Conservation (phyloP, 1,140 invertebrate species). For the Drosophila trapezifrons region DNA sequence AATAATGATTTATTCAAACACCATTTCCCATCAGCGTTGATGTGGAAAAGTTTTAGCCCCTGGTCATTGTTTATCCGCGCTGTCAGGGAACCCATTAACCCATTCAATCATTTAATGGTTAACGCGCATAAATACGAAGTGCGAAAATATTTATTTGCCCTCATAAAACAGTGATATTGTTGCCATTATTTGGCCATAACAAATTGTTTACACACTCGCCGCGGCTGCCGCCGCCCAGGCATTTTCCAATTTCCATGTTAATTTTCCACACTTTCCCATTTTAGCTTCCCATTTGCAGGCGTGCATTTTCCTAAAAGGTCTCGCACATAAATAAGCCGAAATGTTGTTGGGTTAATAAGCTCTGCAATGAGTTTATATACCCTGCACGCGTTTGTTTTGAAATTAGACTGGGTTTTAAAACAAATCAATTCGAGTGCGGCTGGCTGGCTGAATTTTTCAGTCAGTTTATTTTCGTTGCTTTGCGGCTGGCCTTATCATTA, state of each 20-base stretch:
- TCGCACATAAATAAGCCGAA: conserved; percentile 21
- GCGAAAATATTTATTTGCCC: conserved; percentile 53
- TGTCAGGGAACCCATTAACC: conserved; percentile 30
- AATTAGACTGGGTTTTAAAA: conserved; percentile 1
- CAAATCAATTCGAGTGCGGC: conserved; percentile 14
- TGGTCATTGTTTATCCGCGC: conserved; percentile 34
- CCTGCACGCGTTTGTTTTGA: neutral
- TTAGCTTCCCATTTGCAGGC: conserved; percentile 11
- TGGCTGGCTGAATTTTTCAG: conserved; percentile 5
- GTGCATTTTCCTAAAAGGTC: conserved; percentile 9
- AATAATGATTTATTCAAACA: conserved; percentile 37
- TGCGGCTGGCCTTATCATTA: conserved; percentile 40
- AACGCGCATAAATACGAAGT: conserved; percentile 46
- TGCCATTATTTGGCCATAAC: conserved; percentile 47
- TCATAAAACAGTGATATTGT: conserved; percentile 54
- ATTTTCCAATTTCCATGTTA: conserved; percentile 19
- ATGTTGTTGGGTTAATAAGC: conserved; percentile 18
- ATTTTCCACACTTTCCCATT: conserved; percentile 16
- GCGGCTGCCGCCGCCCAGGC: neutral
- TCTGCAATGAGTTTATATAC: conserved; percentile 14
- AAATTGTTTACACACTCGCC: conserved; percentile 33
- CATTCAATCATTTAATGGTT: conserved; percentile 49
- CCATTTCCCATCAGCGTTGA: conserved; percentile 24
- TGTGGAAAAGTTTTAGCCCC: conserved; percentile 23
- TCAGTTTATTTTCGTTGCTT: conserved; percentile 16